Base-by-base conservation (phyloP, 2,888 invertebrate species). In the Altica lythri region DNA sequence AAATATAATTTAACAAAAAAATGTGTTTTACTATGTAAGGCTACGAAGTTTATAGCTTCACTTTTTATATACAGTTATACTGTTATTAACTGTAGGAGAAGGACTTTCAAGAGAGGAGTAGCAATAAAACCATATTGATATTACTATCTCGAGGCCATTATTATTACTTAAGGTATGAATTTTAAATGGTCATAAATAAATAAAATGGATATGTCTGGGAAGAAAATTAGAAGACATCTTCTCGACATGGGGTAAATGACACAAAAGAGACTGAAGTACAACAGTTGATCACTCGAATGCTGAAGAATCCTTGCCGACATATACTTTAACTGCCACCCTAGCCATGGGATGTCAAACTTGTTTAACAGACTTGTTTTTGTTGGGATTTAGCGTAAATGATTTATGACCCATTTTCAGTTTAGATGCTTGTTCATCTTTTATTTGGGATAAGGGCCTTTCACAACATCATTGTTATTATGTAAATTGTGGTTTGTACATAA, bases 341-440 rank as follows among this genome's bases (percentile, higher is more conserved):
- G 53, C 60, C 60, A 58, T 64, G 55, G 60, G 60, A 62, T 52
- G 55, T 62, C 62, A 48, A 40, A 38, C 45, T 44, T n/a, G 45
- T 51, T 49, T 42, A 53, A 27, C 32, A 12, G 45, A 38, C 40
- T 45, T 50, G 50, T 55, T 52, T 45, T 49, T 51, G 46, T 56
- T 56, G 25, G 47, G 44, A 49, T 46, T 47, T 43, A 35, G 35
- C 16, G 27, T 27, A 37, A 34, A 48, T 55, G 59, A 59, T 59
- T 56, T 56, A 56, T 53, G 38, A 40, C 13, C 38, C 10, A 38
- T 38, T 38, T 38, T 19, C n/a, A 19, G 38, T 19, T 37, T 32
- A 13, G 13, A 13, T 10, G 8, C 30, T 32, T 32, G 30, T 32
- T 16, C 12, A 2, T 30, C 9, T 34, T 4, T 34, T 34, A 16